Percentiles rank a stretch among this genome's conserved stretches.
phyloP scores from a whole-genome alignment of 2,113 vertebrate genomes.

The Cavia porcellus region DNA sequence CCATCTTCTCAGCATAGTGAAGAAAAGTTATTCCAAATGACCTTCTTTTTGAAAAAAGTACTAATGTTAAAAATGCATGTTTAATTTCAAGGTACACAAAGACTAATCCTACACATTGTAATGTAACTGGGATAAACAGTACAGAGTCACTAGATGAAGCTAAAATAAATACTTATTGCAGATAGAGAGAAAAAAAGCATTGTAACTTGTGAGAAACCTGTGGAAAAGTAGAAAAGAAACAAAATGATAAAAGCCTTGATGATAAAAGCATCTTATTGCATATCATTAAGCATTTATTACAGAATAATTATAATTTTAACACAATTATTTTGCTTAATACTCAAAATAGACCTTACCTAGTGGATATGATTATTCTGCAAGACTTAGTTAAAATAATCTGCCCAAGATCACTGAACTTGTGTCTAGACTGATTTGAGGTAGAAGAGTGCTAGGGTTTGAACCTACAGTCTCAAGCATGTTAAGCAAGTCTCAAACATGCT shows the following conservation, averaged over 20 bases:
- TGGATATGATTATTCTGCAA: neutral
- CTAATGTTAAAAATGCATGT: slow-evolving; percentile 11
- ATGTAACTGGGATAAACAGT: neutral
- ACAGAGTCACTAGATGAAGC: neutral
- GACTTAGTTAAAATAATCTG: neutral
- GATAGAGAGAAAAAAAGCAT: neutral
- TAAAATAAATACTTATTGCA: slow-evolving; percentile 56
- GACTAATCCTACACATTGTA: neutral
- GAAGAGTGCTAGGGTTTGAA: neutral
- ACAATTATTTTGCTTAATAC: neutral
- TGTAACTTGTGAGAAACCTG: neutral
- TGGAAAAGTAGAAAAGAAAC: slow-evolving; percentile 21
- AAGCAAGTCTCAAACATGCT: no score
- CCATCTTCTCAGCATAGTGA: slow-evolving; percentile 12
- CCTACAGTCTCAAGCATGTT: neutral
- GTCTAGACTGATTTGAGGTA: neutral
- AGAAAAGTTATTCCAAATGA: slow-evolving; percentile 26
- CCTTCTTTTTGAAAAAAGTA: neutral
- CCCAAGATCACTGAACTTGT: neutral
- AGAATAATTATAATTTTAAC: neutral
- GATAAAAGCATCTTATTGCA: neutral
- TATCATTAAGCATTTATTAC: neutral
- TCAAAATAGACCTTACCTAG: neutral
- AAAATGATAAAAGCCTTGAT: neutral
- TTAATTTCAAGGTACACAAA: neutral